Base-by-base conservation (phyloP, 2,797 vertebrate species). In the Smutsia gigantea region DNA sequence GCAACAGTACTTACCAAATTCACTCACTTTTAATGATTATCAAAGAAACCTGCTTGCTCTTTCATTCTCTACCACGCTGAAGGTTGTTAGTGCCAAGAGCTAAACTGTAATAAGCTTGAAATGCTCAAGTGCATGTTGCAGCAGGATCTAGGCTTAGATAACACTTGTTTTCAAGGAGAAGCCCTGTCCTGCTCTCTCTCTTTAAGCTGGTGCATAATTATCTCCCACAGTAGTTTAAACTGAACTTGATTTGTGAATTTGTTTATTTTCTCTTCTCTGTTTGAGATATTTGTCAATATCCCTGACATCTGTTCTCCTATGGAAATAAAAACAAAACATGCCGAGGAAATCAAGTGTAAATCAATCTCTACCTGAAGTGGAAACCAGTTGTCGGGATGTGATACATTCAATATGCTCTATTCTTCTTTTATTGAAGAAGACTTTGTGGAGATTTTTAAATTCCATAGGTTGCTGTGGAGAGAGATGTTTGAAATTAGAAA, bases 221-320 rank as follows among this genome's bases (percentile, higher is more conserved):
- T 46, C 23, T 21, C 34, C 15, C 31, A 72, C 15, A n/a, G 29
- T 72, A 55, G 63, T 92, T 96, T 77, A 64, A 79, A 68, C 63
- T 64, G 64, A 93, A 75, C 31, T 79, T 92, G 87, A 90, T 64
- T 89, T 89, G 79, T 74, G 87, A 75, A 69, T 89, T 91, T 77
- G 31, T 57, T 81, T 63, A 23, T 88, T 94, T 85, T 34, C 57
- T 88, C 19, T 77, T 51, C 85, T 75, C 69, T 49, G 21, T 79
- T 69, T 31, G 69, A n/a, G 37, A 23, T 53, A 21, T 13, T 55
- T 86, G 74, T 63, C 74, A 49, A 5, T 72, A 63, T 96, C 37
- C n/a, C 79, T 61, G 63, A 79, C 27, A 7, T 63, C 46, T 8
- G 12, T 82, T 68, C 27, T 57, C 31, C 78, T 63, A 7, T 61